Percentiles rank a stretch among this genome's conserved stretches.
Evolutionary conservation across 1,140 invertebrate species (phyloP).

Genomic region (Laupala kohalensis): DNA sequence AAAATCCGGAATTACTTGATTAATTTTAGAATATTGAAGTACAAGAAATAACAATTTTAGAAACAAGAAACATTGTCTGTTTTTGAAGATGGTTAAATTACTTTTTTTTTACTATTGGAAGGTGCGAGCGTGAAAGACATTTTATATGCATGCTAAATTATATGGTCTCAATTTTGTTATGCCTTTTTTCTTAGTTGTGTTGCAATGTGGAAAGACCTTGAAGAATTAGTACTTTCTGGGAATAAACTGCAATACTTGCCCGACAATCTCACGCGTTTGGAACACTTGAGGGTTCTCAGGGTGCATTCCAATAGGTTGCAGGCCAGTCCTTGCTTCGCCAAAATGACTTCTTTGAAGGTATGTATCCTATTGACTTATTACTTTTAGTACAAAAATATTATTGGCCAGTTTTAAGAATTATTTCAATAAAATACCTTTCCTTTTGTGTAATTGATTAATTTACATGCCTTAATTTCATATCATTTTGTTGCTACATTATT

Average conservation of each 20-base stretch:
- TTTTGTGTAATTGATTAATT: no score
- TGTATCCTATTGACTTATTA: no score
- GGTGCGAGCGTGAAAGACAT: no score
- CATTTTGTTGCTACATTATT: neutral
- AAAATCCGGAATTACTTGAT: no score
- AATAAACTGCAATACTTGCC: slow-evolving; percentile 65
- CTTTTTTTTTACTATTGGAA: no score
- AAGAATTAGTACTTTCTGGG: slow-evolving; percentile 69
- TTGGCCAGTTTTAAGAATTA: neutral
- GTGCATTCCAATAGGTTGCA: slow-evolving; percentile 69
- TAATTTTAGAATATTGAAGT: no score
- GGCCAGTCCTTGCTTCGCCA: slow-evolving; percentile 58
- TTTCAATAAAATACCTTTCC: neutral
- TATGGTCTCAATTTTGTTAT: slow-evolving; percentile 12
- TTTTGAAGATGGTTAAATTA: no score
- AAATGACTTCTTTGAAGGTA: slow-evolving; percentile 55
- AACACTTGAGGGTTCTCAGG: slow-evolving; percentile 57
- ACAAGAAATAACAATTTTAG: no score
- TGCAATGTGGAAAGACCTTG: slow-evolving; percentile 58
- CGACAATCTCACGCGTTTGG: slow-evolving; percentile 54
- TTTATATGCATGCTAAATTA: no score
- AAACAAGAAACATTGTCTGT: no score
- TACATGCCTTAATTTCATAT: no score
- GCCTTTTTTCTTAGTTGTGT: slow-evolving; percentile 39
- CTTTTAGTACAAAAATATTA: neutral